Evolutionary conservation across 1,140 invertebrate species (phyloP).

Genomic region (Carposina sasakii): DNA sequence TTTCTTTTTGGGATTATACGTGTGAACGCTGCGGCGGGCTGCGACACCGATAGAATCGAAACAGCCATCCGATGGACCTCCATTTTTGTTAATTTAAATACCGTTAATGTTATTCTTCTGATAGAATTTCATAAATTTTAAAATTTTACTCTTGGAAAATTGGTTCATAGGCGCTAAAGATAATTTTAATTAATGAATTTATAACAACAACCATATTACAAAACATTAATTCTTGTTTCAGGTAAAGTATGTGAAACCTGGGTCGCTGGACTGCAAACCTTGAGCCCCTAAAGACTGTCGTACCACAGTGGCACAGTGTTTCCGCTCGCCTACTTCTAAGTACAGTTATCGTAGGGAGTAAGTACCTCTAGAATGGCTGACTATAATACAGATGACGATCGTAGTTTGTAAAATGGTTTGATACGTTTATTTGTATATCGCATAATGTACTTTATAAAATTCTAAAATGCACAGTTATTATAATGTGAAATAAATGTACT

Average conservation of each 20-base stretch:
- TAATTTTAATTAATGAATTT: too few relatives aligned
- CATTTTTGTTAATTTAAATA: constrained; percentile 67
- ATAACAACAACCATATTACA: too few relatives aligned
- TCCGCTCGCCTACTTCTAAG: constrained; percentile 18
- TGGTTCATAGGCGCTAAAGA: too few relatives aligned
- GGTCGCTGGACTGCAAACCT: constrained; percentile 39
- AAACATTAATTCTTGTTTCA: constrained; percentile 51
- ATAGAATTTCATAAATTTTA: constrained; percentile 28
- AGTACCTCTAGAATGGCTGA: constrained; percentile 25
- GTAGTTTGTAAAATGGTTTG: constrained; percentile 35
- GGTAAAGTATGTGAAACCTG: constrained; percentile 58
- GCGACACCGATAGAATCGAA: constrained; percentile 57
- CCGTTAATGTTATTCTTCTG: constrained; percentile 57
- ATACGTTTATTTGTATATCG: constrained; percentile 35
- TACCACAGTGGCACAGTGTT: constrained; percentile 60
- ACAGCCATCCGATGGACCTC: constrained; percentile 45
- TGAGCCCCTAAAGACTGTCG: constrained; percentile 37
- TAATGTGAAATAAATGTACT: constrained; percentile 48
- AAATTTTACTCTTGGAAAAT: too few relatives aligned
- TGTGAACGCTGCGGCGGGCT: constrained; percentile 59
- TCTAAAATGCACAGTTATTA: constrained; percentile 49
- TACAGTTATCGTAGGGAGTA: neutral
- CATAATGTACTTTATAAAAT: constrained; percentile 38
- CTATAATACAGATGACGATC: constrained; percentile 17
- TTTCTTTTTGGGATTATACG: constrained; percentile 60